Evolutionary conservation across 35 echinoderm and acorn worm genomes (phyloP).

Genomic region (Stichopus chloronotus): DNA sequence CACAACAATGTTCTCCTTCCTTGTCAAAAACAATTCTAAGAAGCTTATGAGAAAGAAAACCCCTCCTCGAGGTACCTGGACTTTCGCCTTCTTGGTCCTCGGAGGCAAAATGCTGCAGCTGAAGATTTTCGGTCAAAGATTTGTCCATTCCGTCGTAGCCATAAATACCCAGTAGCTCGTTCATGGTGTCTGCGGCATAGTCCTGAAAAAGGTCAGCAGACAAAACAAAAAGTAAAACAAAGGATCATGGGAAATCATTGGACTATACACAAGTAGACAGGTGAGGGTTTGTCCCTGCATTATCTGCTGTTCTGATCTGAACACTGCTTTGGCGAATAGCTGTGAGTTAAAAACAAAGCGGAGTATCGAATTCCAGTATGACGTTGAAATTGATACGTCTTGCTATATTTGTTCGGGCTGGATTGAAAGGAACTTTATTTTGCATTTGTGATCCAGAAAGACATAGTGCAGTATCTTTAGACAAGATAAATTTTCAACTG

Average conservation of each 20-base stretch:
- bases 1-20: no score
- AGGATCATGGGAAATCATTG: neutral
- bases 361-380: no score
- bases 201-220: slow-evolving; percentile 43
- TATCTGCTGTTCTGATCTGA: neutral
- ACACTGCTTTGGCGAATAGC: neutral
- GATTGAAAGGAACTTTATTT: no score
- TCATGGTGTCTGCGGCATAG: slow-evolving; percentile 91
- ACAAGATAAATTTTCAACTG: no score
- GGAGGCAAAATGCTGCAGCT: slow-evolving; percentile 61
- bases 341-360: no score
- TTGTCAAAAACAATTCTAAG: no score
- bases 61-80: neutral
- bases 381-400: no score
- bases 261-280: neutral
- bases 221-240: neutral
- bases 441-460: no score
- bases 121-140: slow-evolving; percentile 76
- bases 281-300: neutral
- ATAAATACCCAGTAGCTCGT: slow-evolving; percentile 86
- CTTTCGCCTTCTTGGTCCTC: slow-evolving; percentile 43
- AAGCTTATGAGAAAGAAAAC: no score
- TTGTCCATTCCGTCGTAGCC: slow-evolving; percentile 89
- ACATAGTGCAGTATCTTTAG: no score
- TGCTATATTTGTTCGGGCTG: no score